These are phyloP conservation scores for Zaprionus ghesquierei DNA, from an alignment of 1,140 invertebrate genomes.

Conservation along the genomic window DNA sequence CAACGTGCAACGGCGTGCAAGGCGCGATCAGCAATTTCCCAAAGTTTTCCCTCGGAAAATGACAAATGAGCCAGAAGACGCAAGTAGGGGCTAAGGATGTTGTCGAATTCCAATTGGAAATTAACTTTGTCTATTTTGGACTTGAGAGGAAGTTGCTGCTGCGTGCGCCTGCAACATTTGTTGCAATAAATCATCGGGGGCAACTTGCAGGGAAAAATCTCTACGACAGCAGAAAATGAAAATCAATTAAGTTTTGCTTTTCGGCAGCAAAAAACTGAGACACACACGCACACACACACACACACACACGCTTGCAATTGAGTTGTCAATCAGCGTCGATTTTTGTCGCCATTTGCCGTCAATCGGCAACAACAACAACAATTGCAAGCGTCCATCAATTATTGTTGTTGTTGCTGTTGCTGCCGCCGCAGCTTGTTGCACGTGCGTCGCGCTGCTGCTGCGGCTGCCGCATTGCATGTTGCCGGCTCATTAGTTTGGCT, in stretches of 20 bases:
- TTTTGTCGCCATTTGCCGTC: slow-evolving; percentile 78
- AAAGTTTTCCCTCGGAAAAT: slow-evolving; percentile 20
- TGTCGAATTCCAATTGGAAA: slow-evolving; percentile 64
- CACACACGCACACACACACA: background rate
- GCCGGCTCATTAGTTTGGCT: slow-evolving; percentile 79
- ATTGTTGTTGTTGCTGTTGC: slow-evolving; percentile 43
- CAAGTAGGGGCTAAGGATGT: slow-evolving; percentile 48
- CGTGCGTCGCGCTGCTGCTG: slow-evolving; percentile 61
- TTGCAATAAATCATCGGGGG: slow-evolving; percentile 66
- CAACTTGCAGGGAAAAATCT: slow-evolving; percentile 32
- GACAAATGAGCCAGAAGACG: slow-evolving; percentile 73
- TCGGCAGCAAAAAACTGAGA: slow-evolving; percentile 38
- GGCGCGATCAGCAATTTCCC: slow-evolving; percentile 45
- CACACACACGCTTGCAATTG: slow-evolving; percentile 58
- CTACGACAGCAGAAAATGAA: slow-evolving; percentile 20
- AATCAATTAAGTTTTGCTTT: slow-evolving; percentile 72
- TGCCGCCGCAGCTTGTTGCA: slow-evolving; percentile 49
- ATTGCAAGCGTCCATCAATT: slow-evolving; percentile 74
- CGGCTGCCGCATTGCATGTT: slow-evolving; percentile 70
- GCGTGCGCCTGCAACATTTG: slow-evolving; percentile 54
- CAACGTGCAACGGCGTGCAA: slow-evolving; percentile 14
- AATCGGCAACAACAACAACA: slow-evolving; percentile 62
- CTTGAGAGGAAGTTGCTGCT: slow-evolving; percentile 49
- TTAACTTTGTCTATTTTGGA: slow-evolving; percentile 71
- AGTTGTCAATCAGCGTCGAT: slow-evolving; percentile 78